A percentile compares a stretch with the other conserved stretches of the same genome.
These are phyloP conservation scores for Lota lota DNA, from an alignment of 2,113 vertebrate genomes.

Conservation along the genomic window DNA sequence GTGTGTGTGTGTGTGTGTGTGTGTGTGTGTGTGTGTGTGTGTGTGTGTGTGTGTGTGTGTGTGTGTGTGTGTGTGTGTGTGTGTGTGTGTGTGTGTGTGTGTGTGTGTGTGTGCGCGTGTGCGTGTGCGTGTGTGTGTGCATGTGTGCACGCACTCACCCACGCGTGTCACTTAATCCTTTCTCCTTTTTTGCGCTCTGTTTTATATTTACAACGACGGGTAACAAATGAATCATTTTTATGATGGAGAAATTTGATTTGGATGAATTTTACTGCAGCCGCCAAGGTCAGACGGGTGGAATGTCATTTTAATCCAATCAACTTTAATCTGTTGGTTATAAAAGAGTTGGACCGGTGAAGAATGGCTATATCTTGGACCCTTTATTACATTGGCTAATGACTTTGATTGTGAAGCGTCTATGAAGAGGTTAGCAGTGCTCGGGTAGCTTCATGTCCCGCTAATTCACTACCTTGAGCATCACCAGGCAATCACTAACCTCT, in stretches of 20 bases:
- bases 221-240: slow-evolving; percentile 81
- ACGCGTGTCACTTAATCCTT: slow-evolving; percentile 65
- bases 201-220: slow-evolving; percentile 76
- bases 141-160: slow-evolving; percentile 17
- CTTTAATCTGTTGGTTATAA: slow-evolving; percentile 81
- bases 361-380: slow-evolving; percentile 77
- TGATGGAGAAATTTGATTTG: slow-evolving; percentile 79
- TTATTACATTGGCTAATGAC: slow-evolving; percentile 78
- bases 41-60: slow-evolving; percentile 11
- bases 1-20: background rate
- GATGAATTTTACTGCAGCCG: slow-evolving; percentile 75
- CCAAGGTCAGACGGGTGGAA: slow-evolving; percentile 80
- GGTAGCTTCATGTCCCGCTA: slow-evolving; percentile 51
- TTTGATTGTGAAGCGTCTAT: slow-evolving; percentile 74
- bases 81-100: slow-evolving; percentile 4
- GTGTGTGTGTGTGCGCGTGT: background rate
- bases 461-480: slow-evolving; percentile 45
- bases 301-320: slow-evolving; percentile 83
- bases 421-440: slow-evolving; percentile 68
- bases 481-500: slow-evolving; percentile 25
- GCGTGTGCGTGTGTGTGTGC: background rate
- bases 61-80: slow-evolving; percentile 15
- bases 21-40: slow-evolving; percentile 14
- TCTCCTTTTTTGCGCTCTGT: slow-evolving; percentile 55
- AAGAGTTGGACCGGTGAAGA: slow-evolving; percentile 79